These are phyloP conservation scores for Threskiornis aethiopicus DNA, from an alignment of 2,797 vertebrate species.

Conservation along the genomic window DNA sequence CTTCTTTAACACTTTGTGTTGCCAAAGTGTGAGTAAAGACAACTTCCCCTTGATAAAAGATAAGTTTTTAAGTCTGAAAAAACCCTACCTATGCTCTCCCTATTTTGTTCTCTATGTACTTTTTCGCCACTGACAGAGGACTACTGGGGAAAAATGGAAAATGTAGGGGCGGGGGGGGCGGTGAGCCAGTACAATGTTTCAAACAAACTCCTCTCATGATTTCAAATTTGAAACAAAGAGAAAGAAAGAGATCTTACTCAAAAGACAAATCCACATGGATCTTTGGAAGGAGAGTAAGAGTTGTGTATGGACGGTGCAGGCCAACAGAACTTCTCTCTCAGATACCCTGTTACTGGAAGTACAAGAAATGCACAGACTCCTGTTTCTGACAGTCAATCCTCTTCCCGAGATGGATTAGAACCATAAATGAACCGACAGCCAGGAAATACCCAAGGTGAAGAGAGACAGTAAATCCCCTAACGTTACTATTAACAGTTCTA, in stretches of 20 bases:
- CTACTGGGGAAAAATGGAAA: neutral
- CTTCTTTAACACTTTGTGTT: neutral
- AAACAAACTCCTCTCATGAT: neutral
- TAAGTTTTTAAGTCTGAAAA: neutral
- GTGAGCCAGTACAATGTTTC: neutral
- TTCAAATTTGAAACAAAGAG: neutral
- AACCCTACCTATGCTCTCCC: neutral
- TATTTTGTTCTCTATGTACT: neutral
- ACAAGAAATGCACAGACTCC: neutral
- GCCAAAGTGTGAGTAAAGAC: neutral
- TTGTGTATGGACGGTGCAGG: accelerated
- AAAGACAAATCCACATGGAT: neutral
- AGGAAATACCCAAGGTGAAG: slow-evolving; percentile 57
- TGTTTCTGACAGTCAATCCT: slow-evolving; percentile 35
- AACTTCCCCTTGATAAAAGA: neutral
- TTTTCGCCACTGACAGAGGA: neutral
- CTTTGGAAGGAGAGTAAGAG: neutral
- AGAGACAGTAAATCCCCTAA: slow-evolving; percentile 25
- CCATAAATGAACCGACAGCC: slow-evolving; percentile 38
- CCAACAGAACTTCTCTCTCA: neutral
- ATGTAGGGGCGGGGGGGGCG: accelerated
- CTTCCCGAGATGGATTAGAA: slow-evolving; percentile 49
- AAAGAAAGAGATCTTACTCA: neutral
- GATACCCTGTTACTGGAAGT: neutral
- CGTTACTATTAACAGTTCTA: neutral